Evolutionary conservation across 1,140 invertebrate species (phyloP).

Genomic region (Eubasilissa regina): DNA sequence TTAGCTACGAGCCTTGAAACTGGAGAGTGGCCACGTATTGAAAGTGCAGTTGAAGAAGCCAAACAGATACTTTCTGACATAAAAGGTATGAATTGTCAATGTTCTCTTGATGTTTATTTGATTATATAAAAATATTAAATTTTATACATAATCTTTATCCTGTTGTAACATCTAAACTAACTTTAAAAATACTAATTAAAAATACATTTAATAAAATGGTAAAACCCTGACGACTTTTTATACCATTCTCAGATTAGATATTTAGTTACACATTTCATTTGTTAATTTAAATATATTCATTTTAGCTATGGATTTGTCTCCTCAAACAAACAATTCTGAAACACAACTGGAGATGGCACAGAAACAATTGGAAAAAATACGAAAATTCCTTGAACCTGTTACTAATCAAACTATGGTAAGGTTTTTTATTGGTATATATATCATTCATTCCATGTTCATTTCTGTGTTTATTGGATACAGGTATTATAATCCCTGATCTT

Average conservation of each 20-base stretch:
- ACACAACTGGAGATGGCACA: slow-evolving; percentile 76
- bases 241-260: not conserved
- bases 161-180: too few species aligned
- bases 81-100: slow-evolving; percentile 65
- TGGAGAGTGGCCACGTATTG: slow-evolving; percentile 81
- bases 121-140: too few species aligned
- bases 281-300: slow-evolving; percentile 35
- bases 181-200: too few species aligned
- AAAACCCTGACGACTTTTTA: slow-evolving; percentile 36
- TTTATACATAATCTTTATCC: too few species aligned
- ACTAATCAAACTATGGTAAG: slow-evolving; percentile 72
- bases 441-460: too few species aligned
- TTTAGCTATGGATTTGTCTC: slow-evolving; percentile 66
- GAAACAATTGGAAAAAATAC: slow-evolving; percentile 79
- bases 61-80: slow-evolving; percentile 80
- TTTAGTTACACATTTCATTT: not conserved
- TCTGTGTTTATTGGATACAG: not conserved
- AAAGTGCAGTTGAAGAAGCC: slow-evolving; percentile 83
- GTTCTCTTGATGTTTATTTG: too few species aligned
- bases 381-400: slow-evolving; percentile 78
- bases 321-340: slow-evolving; percentile 71
- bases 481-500: too few species aligned
- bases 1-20: slow-evolving; percentile 79
- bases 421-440: not conserved
- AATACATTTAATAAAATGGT: too few species aligned